Evolutionary conservation across 2,113 vertebrate genomes (phyloP).

Genomic region (Elachura formosa): DNA sequence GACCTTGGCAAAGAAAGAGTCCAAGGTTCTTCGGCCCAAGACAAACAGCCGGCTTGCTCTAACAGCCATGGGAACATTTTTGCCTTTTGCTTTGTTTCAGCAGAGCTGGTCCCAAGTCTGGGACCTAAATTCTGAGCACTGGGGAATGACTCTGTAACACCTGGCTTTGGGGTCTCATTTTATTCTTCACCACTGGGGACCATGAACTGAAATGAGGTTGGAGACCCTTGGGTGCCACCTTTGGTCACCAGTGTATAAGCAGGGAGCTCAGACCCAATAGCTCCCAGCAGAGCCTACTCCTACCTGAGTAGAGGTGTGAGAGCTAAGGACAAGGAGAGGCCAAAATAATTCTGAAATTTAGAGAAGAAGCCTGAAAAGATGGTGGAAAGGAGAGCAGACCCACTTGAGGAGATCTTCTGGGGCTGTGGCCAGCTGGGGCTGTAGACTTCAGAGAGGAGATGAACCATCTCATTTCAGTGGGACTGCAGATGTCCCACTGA

Average conservation of each 20-base stretch:
- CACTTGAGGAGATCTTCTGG: not conserved
- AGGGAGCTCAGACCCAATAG: not conserved
- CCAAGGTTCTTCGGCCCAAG: not conserved
- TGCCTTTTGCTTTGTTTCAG: not conserved
- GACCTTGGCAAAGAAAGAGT: not conserved
- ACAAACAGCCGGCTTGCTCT: not conserved
- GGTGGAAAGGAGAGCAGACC: not conserved
- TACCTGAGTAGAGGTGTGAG: not conserved
- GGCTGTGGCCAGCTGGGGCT: not conserved
- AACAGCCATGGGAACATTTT: rapidly evolving
- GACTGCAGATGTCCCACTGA: not conserved
- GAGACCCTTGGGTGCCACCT: not conserved
- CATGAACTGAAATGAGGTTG: not conserved
- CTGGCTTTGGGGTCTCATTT: not conserved
- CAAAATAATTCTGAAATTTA: not conserved
- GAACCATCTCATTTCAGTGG: too few relatives aligned
- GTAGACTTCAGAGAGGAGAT: not conserved
- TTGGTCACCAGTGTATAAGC: rapidly evolving
- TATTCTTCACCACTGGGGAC: not conserved
- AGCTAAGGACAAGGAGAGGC: not conserved
- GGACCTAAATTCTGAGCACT: not conserved
- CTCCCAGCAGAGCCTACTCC: not conserved
- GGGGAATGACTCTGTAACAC: not conserved
- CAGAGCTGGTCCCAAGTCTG: not conserved
- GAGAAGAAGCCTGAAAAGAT: not conserved